phyloP scores from a whole-genome alignment of 2,797 vertebrate species.

The Alcedo atthis region DNA sequence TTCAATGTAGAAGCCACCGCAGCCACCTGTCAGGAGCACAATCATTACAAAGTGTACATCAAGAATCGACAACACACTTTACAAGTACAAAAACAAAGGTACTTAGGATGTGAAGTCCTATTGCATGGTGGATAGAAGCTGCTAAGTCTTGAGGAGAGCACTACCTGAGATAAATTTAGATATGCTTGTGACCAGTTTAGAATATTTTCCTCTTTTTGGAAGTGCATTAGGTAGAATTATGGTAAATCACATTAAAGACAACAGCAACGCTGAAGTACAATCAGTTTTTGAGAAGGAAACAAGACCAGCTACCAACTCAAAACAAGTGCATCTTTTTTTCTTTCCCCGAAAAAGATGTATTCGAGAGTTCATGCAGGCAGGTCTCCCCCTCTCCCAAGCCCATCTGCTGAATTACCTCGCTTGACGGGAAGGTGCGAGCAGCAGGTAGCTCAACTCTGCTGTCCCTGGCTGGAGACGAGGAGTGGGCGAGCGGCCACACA shows the following conservation, averaged over 20 bases:
- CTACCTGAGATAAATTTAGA: background rate
- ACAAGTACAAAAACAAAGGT: background rate
- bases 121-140: background rate
- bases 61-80: background rate
- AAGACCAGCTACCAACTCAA: background rate
- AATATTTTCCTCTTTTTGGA: background rate
- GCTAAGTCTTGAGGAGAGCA: background rate
- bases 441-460: background rate
- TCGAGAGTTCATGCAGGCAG: background rate
- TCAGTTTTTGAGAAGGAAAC: background rate
- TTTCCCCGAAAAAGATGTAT: fast-evolving
- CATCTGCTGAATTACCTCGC: background rate
- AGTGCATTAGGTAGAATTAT: background rate
- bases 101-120: background rate
- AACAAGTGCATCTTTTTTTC: background rate
- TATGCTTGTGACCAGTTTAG: background rate
- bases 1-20: background rate
- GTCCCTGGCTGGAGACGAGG: background rate
- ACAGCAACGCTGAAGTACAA: fast-evolving
- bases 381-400: background rate
- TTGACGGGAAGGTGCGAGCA: background rate
- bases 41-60: background rate
- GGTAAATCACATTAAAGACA: background rate
- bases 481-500: background rate
- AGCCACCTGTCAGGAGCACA: background rate